phyloP scores from a whole-genome alignment of 2,797 vertebrate genomes.

The Xyrichtys novacula region DNA sequence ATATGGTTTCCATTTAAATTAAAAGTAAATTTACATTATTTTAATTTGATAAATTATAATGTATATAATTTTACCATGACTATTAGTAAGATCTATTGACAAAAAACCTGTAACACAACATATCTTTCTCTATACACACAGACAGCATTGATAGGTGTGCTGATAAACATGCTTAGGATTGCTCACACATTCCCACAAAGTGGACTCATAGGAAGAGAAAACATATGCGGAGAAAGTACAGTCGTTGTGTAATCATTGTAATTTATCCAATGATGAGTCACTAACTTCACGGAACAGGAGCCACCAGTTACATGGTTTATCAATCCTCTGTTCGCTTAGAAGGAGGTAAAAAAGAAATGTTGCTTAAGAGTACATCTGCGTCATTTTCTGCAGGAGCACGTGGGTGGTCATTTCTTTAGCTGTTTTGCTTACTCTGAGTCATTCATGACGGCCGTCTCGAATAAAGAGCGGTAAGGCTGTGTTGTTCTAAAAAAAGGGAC shows the following conservation, averaged over 20 bases:
- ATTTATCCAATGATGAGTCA: slow-evolving; percentile 70
- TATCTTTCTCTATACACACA: not conserved
- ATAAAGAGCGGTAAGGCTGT: not conserved
- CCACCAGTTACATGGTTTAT: slow-evolving; percentile 12
- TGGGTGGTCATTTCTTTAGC: slow-evolving; percentile 64
- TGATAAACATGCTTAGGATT: not conserved
- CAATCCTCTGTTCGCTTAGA: slow-evolving; percentile 5
- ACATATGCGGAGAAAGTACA: slow-evolving; percentile 38
- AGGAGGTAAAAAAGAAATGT: slow-evolving; percentile 27
- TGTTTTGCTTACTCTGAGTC: slow-evolving; percentile 53
- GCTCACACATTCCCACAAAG: slow-evolving; percentile 13
- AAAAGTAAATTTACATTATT: not conserved
- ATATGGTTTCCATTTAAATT: not conserved
- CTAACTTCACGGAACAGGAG: slow-evolving; percentile 33
- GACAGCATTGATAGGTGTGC: not conserved
- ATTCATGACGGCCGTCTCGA: slow-evolving; percentile 35
- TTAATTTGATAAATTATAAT: not conserved
- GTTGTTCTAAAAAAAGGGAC: slow-evolving; percentile 12
- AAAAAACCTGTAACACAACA: not conserved
- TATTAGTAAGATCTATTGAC: not conserved
- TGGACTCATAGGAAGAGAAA: slow-evolving; percentile 30
- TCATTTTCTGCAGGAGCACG: slow-evolving; percentile 49
- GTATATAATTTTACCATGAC: not conserved
- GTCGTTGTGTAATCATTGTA: slow-evolving; percentile 65
- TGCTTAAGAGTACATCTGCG: slow-evolving; percentile 49